These are phyloP conservation scores for Vanessa cardui DNA, from an alignment of 2,888 invertebrate genomes.

Conservation along the genomic window DNA sequence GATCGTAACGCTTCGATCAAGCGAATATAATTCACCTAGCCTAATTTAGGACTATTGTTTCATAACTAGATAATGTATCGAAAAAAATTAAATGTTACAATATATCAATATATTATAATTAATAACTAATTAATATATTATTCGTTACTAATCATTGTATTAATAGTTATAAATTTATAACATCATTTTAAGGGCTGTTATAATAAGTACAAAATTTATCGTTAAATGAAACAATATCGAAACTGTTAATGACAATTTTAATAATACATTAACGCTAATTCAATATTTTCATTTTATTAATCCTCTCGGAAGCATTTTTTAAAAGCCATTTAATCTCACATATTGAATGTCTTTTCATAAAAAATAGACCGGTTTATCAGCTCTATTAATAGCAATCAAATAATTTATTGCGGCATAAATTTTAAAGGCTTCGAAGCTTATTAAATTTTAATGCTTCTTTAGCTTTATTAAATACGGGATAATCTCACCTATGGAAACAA, in stretches of 20 bases:
- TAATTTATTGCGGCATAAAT: constrained; percentile 70
- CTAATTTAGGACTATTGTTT: constrained; percentile 38
- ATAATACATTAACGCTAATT: too few species aligned
- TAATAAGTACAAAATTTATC: too few species aligned
- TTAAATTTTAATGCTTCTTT: constrained; percentile 60
- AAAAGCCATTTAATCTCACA: constrained; percentile 19
- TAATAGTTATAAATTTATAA: too few species aligned
- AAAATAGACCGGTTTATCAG: constrained; percentile 52
- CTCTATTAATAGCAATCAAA: constrained; percentile 59
- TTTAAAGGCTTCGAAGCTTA: constrained; percentile 61
- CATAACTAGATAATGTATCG: constrained; percentile 12
- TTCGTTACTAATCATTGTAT: too few species aligned
- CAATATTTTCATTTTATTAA: background rate
- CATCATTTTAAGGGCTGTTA: too few species aligned
- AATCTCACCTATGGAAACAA: constrained; percentile 32
- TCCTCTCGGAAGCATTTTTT: background rate
- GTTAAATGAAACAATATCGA: too few species aligned
- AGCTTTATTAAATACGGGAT: constrained; percentile 33
- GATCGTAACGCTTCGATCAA: constrained; percentile 33
- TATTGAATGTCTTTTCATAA: constrained; percentile 49
- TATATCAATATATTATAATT: too few species aligned
- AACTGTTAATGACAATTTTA: too few species aligned
- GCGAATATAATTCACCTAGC: constrained; percentile 36
- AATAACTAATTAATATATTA: too few species aligned
- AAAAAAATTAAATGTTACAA: too few species aligned